Percentiles rank a stretch among this genome's conserved stretches.
phyloP scores from a whole-genome alignment of 2,113 vertebrate species.

The Solea senegalensis region DNA sequence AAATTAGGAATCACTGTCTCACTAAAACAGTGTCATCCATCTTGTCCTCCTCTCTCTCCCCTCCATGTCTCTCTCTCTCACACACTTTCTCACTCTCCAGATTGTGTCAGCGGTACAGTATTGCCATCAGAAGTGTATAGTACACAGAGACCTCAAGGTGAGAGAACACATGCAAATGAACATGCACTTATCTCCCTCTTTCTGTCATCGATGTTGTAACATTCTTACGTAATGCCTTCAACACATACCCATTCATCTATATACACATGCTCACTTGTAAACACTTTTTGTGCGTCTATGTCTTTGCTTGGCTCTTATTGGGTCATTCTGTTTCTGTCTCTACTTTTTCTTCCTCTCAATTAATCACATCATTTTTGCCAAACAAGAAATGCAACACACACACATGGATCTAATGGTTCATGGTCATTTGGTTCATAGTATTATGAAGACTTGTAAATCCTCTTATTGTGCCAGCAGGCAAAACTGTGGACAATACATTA shows the following conservation, averaged over 20 bases:
- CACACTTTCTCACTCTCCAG: conserved; percentile 69
- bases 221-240: not conserved
- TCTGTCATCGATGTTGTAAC: conserved; percentile 31
- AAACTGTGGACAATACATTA: conserved; percentile 57
- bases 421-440: conserved; percentile 34
- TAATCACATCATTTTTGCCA: not conserved
- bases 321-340: not conserved
- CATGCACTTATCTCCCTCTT: not conserved
- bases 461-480: conserved; percentile 61
- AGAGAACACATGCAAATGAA: conserved; percentile 46
- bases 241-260: not conserved
- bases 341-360: not conserved
- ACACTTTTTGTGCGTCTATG: not conserved
- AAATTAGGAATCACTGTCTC: too few species aligned
- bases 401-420: conserved; percentile 9
- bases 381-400: not conserved
- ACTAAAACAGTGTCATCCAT: too few species aligned
- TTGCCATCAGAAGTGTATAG: conserved; percentile 94
- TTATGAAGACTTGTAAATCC: conserved; percentile 63
- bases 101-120: conserved; percentile 96
- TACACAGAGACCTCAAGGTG: conserved; percentile 94
- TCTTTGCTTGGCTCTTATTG: not conserved
- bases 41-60: not conserved
- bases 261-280: not conserved
- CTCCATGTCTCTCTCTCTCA: not conserved